Evolutionary conservation across 2,113 vertebrate species (phyloP), one percentile per base, ranked within the genome.

Genomic region (Oreocharis arfaki): DNA sequence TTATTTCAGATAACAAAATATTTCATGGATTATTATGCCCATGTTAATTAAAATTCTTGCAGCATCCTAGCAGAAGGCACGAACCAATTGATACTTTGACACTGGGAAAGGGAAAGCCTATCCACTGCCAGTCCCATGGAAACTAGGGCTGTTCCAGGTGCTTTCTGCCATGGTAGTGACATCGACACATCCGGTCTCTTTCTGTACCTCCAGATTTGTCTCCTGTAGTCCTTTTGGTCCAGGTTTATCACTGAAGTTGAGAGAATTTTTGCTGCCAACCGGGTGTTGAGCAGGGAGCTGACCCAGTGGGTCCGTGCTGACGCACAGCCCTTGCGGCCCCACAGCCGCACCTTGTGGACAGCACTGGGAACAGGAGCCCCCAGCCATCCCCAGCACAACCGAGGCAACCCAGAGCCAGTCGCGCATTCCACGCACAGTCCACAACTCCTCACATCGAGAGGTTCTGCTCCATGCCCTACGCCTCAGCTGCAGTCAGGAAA

Each of bases 381-480:
- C 5, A 1, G 37, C 7, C 5, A 0, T 5, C 27, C 53, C 56
- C 37, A 0, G 24, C 53, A 16, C 0, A 3, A 3, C 42, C 7
- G 10, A 37, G 41, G n/a, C 42, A 12, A 5, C 19, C 37, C 55
- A 3, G 56, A 35, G 13, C 57, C 47, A 11, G 5, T 1, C 10
- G 7, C 1, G 39, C 28, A 2, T 6, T 53, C 41, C 1, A 56
- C 22, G 55, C 55, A 56, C 55, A 16, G 49, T 2, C 24, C 1
- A 0, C 73, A 9, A 12, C 14, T 24, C 41, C 42, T 20, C 8
- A 0, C 50, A 18, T 0, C 1, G 3, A 57, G 24, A 44, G 12
- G 13, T 6, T 6, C 57, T 27, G 63, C 47, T 37, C 42, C 4
- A 0, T 0, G 37, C 75, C 24, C 1, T 16, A 2, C 1, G 1